Conservation (phyloP, 2,113 vertebrate species). For the Salminus brasiliensis region DNA sequence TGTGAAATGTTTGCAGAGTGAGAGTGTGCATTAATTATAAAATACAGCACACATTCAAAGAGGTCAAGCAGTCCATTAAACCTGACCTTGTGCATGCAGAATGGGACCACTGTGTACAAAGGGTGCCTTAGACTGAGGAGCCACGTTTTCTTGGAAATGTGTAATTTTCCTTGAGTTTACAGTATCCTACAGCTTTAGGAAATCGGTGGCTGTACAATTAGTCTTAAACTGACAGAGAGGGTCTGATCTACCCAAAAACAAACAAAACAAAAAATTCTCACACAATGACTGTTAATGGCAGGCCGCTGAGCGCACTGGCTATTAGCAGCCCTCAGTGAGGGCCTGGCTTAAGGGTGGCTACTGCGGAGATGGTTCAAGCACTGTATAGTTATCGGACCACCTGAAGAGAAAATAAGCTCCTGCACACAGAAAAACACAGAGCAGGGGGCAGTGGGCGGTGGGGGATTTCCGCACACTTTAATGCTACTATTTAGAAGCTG, state of each 20-base stretch:
- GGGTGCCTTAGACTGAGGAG: not conserved
- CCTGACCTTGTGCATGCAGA: not conserved
- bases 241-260: conserved; percentile 23
- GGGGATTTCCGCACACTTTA: not conserved
- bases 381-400: not conserved
- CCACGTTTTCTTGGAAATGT: conserved; percentile 15
- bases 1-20: conserved; percentile 14
- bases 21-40: not conserved
- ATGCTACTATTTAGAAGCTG: not conserved
- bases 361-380: not conserved
- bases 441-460: no score
- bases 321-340: not conserved
- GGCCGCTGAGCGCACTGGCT: not conserved
- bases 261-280: no score
- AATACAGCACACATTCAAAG: conserved; percentile 13
- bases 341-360: not conserved
- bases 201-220: conserved; percentile 9
- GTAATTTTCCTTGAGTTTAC: not conserved
- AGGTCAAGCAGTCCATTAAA: conserved; percentile 23
- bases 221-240: not conserved
- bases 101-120: not conserved
- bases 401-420: not conserved
- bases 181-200: not conserved
- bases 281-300: conserved; percentile 2
- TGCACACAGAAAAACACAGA: not conserved